Evolutionary conservation across 2,113 vertebrate species (phyloP).

Genomic region (Pedionomus torquatus): DNA sequence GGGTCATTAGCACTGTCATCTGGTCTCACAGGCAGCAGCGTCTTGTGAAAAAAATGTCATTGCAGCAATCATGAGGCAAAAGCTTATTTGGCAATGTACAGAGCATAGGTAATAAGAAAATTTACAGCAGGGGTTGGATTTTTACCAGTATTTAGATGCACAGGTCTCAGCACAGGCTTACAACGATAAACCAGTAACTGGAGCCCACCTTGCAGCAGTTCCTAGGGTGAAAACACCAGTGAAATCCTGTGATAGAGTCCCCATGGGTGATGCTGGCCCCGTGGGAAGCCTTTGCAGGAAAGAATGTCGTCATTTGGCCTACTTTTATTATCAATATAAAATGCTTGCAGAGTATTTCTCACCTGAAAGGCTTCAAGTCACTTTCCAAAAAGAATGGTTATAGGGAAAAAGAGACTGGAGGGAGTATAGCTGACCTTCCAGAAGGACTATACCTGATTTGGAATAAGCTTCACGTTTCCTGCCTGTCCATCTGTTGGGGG

Average conservation of each 20-base stretch:
- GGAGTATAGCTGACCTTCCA: neutral
- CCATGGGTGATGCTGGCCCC: neutral
- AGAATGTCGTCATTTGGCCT: neutral
- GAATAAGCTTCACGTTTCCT: neutral
- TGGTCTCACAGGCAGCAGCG: neutral
- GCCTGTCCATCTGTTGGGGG: neutral
- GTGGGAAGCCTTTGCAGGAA: neutral
- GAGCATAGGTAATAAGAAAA: neutral
- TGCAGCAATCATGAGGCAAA: neutral
- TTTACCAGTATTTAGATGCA: neutral
- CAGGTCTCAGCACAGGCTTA: neutral
- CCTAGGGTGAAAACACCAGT: neutral
- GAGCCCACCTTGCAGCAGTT: neutral
- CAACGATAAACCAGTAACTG: neutral
- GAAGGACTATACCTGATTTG: neutral
- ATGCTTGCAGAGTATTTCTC: neutral
- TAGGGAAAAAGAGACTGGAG: neutral
- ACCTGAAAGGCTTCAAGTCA: neutral
- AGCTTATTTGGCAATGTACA: neutral
- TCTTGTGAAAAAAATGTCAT: neutral
- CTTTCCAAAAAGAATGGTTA: neutral
- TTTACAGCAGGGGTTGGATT: neutral
- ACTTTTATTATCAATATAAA: neutral
- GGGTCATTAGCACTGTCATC: constrained; percentile 30
- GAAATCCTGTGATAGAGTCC: neutral